Conservation (phyloP, 2,888 invertebrate species). For the Alloscopus bannaensis region DNA sequence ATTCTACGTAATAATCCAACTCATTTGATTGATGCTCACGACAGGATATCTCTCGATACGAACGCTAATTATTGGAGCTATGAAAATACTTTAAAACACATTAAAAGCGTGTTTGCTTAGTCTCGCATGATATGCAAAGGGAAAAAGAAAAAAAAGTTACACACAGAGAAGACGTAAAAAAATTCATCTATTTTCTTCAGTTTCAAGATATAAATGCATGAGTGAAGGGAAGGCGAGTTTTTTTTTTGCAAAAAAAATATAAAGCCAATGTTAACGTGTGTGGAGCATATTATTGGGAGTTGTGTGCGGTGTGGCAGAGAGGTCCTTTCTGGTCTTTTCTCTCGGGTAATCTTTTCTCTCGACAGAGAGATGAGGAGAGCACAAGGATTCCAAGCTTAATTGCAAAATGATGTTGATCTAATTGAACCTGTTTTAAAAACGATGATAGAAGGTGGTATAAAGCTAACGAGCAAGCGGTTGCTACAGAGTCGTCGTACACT, state of each 20-base stretch:
- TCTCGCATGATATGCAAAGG: background rate
- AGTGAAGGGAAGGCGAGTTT: too few species aligned
- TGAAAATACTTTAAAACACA: constrained; percentile 52
- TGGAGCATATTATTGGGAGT: too few species aligned
- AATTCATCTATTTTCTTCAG: too few species aligned
- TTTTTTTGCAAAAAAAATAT: too few species aligned
- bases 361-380: constrained; percentile 37
- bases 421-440: constrained; percentile 71
- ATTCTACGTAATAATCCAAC: too few species aligned
- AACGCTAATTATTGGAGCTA: constrained; percentile 49
- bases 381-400: constrained; percentile 71
- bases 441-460: constrained; percentile 60
- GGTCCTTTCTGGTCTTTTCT: too few species aligned
- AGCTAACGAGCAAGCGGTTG: constrained; percentile 51
- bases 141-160: too few species aligned
- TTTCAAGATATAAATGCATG: too few species aligned
- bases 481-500: constrained; percentile 6
- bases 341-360: too few species aligned
- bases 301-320: too few species aligned
- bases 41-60: constrained; percentile 52
- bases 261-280: too few species aligned
- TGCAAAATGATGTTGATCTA: constrained; percentile 73
- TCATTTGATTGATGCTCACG: constrained; percentile 50
- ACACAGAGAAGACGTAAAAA: too few species aligned
- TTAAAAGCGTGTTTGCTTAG: constrained; percentile 50